These are phyloP conservation scores for Misgurnus mizolepis DNA, from an alignment of 2,113 vertebrate genomes.

Conservation along the genomic window DNA sequence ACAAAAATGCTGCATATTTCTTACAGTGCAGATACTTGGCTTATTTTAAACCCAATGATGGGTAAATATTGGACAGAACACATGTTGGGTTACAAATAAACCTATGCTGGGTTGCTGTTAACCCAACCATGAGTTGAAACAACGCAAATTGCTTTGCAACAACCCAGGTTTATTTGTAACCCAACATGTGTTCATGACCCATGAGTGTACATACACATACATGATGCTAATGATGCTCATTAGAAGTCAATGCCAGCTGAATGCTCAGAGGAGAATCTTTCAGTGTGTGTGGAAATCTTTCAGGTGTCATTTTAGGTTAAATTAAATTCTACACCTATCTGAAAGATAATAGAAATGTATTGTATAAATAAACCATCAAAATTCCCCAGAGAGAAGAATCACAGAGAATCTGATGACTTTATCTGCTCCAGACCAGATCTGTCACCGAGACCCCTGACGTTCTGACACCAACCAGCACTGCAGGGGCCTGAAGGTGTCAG, in stretches of 20 bases:
- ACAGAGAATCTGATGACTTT: constrained; percentile 36
- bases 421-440: constrained; percentile 47
- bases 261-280: constrained; percentile 27
- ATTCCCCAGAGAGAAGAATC: constrained; percentile 18
- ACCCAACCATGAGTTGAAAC: too few species aligned
- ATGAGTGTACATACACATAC: background rate
- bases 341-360: constrained; percentile 46
- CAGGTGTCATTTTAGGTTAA: constrained; percentile 44
- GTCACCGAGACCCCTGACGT: constrained; percentile 26
- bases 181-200: too few species aligned
- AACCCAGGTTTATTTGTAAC: too few species aligned
- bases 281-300: constrained; percentile 48
- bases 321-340: constrained; percentile 48
- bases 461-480: constrained; percentile 30
- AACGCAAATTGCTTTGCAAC: too few species aligned
- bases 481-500: constrained; percentile 36
- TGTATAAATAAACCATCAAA: constrained; percentile 42
- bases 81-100: too few species aligned
- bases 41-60: too few species aligned
- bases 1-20: too few species aligned
- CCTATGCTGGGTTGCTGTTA: too few species aligned
- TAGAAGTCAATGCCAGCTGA: constrained; percentile 30
- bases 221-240: constrained; percentile 40
- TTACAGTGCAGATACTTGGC: too few species aligned
- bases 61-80: too few species aligned